Evolutionary conservation across 1,140 invertebrate species (phyloP).

Genomic region (Uloborus diversus): DNA sequence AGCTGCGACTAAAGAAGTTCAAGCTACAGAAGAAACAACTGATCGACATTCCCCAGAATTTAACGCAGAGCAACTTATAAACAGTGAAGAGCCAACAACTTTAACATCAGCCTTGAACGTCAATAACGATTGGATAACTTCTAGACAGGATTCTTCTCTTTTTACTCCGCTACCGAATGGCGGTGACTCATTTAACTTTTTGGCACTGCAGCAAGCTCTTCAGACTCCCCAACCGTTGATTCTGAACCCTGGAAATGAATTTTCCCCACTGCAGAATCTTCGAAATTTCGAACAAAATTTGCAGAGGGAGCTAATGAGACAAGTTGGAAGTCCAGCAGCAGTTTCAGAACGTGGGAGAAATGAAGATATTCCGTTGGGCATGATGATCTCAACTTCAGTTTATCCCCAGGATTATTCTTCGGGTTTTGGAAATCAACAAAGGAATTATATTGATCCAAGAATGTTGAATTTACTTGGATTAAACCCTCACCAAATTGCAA

Average conservation of each 20-base stretch:
- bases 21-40: background rate
- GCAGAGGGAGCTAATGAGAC: background rate
- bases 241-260: background rate
- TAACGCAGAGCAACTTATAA: background rate
- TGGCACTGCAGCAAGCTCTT: background rate
- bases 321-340: background rate
- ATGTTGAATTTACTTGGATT: background rate
- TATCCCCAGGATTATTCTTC: background rate
- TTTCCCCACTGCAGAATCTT: conserved; percentile 17
- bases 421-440: background rate
- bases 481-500: background rate
- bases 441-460: background rate
- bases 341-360: background rate
- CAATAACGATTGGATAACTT: background rate
- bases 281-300: conserved; percentile 23
- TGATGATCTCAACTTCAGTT: background rate
- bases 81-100: background rate
- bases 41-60: conserved; percentile 28
- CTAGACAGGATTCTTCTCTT: background rate
- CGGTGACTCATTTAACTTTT: background rate
- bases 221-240: background rate
- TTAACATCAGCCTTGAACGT: background rate
- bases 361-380: background rate
- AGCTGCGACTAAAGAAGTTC: conserved; percentile 15
- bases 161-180: background rate